These are phyloP conservation scores for Trileptium ribeirensis DNA, from an alignment of 2,888 invertebrate species.

Conservation along the genomic window DNA sequence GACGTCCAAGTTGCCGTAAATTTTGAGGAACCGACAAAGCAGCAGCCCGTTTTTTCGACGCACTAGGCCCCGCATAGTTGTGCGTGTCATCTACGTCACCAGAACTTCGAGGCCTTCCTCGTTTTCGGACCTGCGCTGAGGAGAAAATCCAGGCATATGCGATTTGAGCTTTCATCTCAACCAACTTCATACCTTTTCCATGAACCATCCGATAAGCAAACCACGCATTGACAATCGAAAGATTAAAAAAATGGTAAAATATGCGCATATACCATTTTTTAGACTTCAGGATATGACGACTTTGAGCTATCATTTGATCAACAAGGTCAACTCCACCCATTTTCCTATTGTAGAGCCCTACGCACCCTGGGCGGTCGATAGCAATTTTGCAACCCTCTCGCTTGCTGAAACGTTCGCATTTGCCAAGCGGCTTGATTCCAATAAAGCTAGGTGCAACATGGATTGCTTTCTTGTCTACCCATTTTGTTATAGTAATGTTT, in stretches of 20 bases:
- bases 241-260: slow-evolving; percentile 7
- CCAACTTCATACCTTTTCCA: neutral
- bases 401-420: neutral
- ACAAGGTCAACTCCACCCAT: neutral
- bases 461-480: neutral
- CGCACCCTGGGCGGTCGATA: neutral
- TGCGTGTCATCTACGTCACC: too few relatives aligned
- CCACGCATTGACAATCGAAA: neutral
- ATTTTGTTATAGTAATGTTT: neutral
- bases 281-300: neutral
- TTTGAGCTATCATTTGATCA: neutral
- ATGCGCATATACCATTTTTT: neutral
- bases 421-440: neutral
- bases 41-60: neutral
- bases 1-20: neutral
- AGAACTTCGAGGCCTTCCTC: too few relatives aligned
- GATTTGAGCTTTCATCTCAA: neutral
- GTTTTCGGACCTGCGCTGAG: too few relatives aligned
- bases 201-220: neutral
- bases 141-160: neutral
- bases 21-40: neutral
- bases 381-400: neutral
- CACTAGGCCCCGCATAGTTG: neutral
- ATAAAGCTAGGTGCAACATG: neutral
- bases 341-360: neutral